Conservation (phyloP, 1,140 invertebrate genomes). For the Capitella teleta region DNA sequence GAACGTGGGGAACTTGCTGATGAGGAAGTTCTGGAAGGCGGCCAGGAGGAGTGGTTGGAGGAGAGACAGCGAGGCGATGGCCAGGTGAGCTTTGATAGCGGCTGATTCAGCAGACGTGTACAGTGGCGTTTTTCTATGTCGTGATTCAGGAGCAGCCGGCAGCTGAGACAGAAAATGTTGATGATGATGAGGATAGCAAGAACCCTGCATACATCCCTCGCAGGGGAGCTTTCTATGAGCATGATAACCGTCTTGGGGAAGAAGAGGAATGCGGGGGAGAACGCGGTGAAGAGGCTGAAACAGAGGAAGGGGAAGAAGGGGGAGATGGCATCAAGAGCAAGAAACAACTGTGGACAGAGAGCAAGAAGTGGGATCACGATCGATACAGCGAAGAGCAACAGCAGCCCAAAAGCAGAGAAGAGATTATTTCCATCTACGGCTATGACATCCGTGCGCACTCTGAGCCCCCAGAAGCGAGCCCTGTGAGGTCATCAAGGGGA, state of each 20-base stretch:
- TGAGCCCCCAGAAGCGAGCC: slow-evolving; percentile 57
- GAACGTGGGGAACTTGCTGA: too few relatives aligned
- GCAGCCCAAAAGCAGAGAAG: slow-evolving; percentile 74
- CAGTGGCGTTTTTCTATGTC: background rate
- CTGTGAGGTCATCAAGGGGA: slow-evolving; percentile 48
- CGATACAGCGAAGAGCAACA: slow-evolving; percentile 69
- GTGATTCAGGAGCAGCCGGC: slow-evolving; percentile 25
- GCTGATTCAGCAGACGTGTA: too few relatives aligned
- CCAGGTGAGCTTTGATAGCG: too few relatives aligned
- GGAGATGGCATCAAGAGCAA: slow-evolving; percentile 19
- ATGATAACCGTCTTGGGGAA: slow-evolving; percentile 50
- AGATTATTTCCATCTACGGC: slow-evolving; percentile 78
- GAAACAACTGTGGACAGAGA: slow-evolving; percentile 46
- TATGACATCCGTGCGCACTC: slow-evolving; percentile 91
- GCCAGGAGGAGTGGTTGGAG: too few relatives aligned
- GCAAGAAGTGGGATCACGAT: slow-evolving; percentile 80
- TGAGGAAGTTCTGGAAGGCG: too few relatives aligned
- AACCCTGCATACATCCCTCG: slow-evolving; percentile 96
- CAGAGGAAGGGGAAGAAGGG: background rate
- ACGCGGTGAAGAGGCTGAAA: too few relatives aligned
- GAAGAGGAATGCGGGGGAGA: slow-evolving; percentile 54
- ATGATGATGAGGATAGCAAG: slow-evolving; percentile 85
- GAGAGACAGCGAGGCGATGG: too few relatives aligned
- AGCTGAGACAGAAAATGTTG: slow-evolving; percentile 45
- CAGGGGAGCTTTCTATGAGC: slow-evolving; percentile 89